phyloP scores from a whole-genome alignment of 2,797 vertebrate species.

The Neosalanx taihuensis region DNA sequence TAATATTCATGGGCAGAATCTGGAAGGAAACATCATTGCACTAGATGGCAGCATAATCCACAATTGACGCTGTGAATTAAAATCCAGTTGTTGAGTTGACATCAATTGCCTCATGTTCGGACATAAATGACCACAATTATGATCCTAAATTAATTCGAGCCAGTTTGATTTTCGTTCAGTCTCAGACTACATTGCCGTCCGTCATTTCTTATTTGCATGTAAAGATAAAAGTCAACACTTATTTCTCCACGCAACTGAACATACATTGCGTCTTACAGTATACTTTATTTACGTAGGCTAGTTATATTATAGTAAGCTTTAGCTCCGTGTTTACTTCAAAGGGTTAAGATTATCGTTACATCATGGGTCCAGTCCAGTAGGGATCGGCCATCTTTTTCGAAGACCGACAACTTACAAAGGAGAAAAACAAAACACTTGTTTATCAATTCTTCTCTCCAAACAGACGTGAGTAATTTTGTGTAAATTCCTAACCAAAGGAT shows the following conservation, averaged over 20 bases:
- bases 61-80: neutral
- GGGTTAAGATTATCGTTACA: slow-evolving; percentile 45
- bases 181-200: too few species aligned
- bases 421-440: slow-evolving; percentile 20
- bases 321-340: slow-evolving; percentile 5
- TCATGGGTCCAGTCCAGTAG: slow-evolving; percentile 33
- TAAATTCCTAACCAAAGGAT: neutral
- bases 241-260: too few species aligned
- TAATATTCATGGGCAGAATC: neutral
- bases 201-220: too few species aligned
- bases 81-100: too few species aligned
- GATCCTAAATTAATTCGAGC: too few species aligned
- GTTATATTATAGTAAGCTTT: too few species aligned
- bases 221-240: too few species aligned
- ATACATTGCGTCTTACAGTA: too few species aligned
- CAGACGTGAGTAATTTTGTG: slow-evolving; percentile 9
- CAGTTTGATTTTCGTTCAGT: too few species aligned
- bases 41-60: slow-evolving; percentile 64
- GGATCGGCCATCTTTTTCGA: slow-evolving; percentile 44
- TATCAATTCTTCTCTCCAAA: neutral
- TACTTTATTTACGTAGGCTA: too few species aligned
- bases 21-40: slow-evolving; percentile 17
- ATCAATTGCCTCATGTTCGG: too few species aligned
- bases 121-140: too few species aligned
- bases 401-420: slow-evolving; percentile 31